A percentile compares a stretch with the other conserved stretches of the same genome.
Conservation (phyloP, 2,113 vertebrate genomes). For the Dicaeum eximium region DNA sequence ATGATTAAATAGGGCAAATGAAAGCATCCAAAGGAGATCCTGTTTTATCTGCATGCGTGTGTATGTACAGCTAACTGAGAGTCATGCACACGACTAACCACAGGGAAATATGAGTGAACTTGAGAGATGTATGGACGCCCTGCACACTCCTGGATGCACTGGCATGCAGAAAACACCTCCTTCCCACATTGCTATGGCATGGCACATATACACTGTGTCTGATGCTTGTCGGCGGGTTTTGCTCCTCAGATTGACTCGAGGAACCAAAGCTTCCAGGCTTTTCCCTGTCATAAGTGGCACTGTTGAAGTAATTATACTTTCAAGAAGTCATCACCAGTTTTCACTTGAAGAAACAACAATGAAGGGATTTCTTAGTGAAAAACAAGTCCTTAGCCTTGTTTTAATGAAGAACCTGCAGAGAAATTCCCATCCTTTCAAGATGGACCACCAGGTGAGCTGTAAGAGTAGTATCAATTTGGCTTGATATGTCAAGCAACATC, state of each 20-base stretch:
- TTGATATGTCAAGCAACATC: not conserved
- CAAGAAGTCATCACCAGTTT: not conserved
- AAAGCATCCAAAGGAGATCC: not conserved
- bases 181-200: not conserved
- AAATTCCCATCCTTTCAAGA: not conserved
- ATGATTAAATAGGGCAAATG: not conserved
- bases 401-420: not conserved
- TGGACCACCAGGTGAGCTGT: not conserved
- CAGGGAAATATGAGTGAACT: not conserved
- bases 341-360: not conserved
- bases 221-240: not conserved
- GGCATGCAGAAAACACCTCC: not conserved
- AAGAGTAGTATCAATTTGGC: not conserved
- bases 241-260: not conserved
- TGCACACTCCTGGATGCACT: not conserved
- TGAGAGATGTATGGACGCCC: not conserved
- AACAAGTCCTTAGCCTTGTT: not conserved
- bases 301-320: not conserved
- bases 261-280: not conserved
- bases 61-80: not conserved
- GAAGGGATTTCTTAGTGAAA: not conserved
- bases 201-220: accelerated
- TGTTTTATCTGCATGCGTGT: accelerated
- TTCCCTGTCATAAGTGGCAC: not conserved
- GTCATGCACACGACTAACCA: accelerated